These are phyloP conservation scores for Oreochromis grahami DNA, from an alignment of 2,797 vertebrate species.

Conservation along the genomic window DNA sequence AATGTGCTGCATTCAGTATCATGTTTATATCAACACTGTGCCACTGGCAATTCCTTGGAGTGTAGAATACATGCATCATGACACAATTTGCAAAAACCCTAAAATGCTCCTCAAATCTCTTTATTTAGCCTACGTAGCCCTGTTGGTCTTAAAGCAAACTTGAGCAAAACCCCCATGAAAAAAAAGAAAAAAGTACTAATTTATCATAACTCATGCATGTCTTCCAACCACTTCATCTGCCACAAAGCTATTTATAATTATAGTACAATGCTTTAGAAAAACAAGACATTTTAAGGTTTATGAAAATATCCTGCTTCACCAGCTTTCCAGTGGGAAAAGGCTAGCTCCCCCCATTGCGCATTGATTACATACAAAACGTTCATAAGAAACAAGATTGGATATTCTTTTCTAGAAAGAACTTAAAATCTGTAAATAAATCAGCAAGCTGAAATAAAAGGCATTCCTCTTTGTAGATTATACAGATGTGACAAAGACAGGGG, in stretches of 20 bases:
- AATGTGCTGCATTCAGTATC: constrained; percentile 9
- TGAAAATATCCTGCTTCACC: constrained; percentile 69
- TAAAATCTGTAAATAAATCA: constrained; percentile 30
- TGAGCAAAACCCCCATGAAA: constrained; percentile 48
- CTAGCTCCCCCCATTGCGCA: constrained; percentile 24
- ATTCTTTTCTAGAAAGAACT: constrained; percentile 5
- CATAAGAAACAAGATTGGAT: constrained; percentile 8
- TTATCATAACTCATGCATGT: constrained; percentile 65
- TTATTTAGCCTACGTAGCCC: constrained; percentile 22
- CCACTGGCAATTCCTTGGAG: constrained; percentile 1
- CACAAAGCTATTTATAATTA: constrained; percentile 77
- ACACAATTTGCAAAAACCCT: constrained; percentile 30
- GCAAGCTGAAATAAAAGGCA: constrained; percentile 28
- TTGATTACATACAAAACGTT: constrained; percentile 40
- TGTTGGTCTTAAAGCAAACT: constrained; percentile 52
- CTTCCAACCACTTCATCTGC: constrained; percentile 53
- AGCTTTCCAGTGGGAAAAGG: constrained; percentile 55
- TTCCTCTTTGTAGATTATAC: constrained; percentile 10
- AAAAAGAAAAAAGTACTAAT: constrained; percentile 37
- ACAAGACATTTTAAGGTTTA: constrained; percentile 69
- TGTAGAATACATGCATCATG: constrained; percentile 18
- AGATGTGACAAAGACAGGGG: constrained; percentile 11
- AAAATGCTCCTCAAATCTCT: constrained; percentile 15
- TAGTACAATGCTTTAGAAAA: constrained; percentile 76
- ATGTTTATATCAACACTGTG: constrained; percentile 7